phyloP scores from a whole-genome alignment of 2,113 vertebrate genomes.

The Thamnaconus septentrionalis region DNA sequence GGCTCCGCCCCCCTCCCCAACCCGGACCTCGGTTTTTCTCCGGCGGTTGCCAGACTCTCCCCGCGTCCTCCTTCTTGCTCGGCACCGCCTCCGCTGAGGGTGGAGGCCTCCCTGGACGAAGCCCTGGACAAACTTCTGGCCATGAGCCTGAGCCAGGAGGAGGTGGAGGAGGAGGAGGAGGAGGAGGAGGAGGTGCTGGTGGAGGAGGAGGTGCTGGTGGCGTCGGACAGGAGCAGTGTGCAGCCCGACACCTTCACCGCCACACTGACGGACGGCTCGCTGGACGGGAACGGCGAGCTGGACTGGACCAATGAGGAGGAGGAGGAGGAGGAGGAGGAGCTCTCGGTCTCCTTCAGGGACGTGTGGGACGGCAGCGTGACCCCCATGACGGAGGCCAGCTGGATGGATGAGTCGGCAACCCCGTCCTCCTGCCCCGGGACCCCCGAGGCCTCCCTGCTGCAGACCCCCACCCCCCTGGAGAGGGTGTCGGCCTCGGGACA shows the following conservation, averaged over 20 bases:
- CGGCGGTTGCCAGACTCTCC: conserved; percentile 27
- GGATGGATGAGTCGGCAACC: conserved; percentile 72
- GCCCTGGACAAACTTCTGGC: conserved; percentile 75
- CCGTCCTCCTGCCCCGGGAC: conserved; percentile 64
- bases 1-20: conserved; percentile 6
- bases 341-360: conserved; percentile 69
- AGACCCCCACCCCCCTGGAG: conserved; percentile 72
- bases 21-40: conserved; percentile 28
- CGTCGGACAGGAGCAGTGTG: conserved; percentile 70
- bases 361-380: conserved; percentile 69
- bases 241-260: conserved; percentile 75
- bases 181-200: conserved; percentile 49
- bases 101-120: conserved; percentile 71
- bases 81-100: not conserved
- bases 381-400: conserved; percentile 76
- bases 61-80: conserved; percentile 29
- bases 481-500: conserved; percentile 93
- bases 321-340: conserved; percentile 62
- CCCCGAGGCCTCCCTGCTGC: conserved; percentile 62
- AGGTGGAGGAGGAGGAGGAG: conserved; percentile 27
- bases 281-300: conserved; percentile 70
- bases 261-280: conserved; percentile 56
- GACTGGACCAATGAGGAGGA: conserved; percentile 61
- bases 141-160: conserved; percentile 66
- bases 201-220: conserved; percentile 67